Evolutionary conservation across 1,140 invertebrate genomes (phyloP).

Genomic region (Papilio aristodemus): DNA sequence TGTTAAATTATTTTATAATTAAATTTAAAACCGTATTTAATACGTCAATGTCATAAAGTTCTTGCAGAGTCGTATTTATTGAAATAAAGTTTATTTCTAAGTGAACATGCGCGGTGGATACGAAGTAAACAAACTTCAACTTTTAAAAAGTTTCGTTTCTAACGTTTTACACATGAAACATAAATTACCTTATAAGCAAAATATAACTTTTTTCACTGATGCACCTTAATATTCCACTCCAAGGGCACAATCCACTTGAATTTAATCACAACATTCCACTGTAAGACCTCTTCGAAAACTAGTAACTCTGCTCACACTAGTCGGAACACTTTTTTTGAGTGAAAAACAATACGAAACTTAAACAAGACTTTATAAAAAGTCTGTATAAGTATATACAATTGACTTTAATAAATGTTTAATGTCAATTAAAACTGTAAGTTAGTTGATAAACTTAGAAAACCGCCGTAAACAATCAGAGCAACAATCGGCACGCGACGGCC

Average conservation of each 20-base stretch:
- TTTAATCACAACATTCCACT: constrained; percentile 73
- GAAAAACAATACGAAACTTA: constrained; percentile 58
- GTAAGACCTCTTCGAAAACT: constrained; percentile 70
- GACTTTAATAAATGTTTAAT: constrained; percentile 51
- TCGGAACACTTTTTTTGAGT: constrained; percentile 67
- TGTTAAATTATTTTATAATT: too few species aligned
- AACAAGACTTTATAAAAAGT: constrained; percentile 43
- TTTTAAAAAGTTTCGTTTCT: constrained; percentile 56
- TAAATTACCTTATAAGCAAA: constrained; percentile 57
- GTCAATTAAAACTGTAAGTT: constrained; percentile 48
- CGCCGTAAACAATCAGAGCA: constrained; percentile 70
- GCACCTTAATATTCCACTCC: constrained; percentile 49
- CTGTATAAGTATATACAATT: constrained; percentile 38
- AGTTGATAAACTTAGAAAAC: constrained; percentile 68
- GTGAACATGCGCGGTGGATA: constrained; percentile 70
- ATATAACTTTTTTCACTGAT: constrained; percentile 39
- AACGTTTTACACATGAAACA: constrained; percentile 38
- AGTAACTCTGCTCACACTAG: constrained; percentile 68
- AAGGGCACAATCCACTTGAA: constrained; percentile 67
- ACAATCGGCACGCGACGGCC: constrained; percentile 74
- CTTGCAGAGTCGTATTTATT: background rate
- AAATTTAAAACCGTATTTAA: background rate
- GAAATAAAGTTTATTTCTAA: constrained; percentile 53
- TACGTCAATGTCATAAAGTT: background rate
- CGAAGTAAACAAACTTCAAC: constrained; percentile 72